Conservation (phyloP, 2,888 invertebrate genomes). For the Sialis fuliginosa region DNA sequence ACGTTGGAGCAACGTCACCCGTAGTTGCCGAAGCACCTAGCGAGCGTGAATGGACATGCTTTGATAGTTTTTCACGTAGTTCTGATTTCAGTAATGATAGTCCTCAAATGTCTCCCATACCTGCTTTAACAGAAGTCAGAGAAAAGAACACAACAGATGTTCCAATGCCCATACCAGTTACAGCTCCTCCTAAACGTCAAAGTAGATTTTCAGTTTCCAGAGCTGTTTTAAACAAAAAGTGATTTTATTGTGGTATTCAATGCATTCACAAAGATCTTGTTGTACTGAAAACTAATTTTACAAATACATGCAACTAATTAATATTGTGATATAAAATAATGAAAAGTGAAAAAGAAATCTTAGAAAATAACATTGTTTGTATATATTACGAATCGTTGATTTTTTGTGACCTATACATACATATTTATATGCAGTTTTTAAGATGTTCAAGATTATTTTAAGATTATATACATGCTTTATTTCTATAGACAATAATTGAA, state of each 20-base stretch:
- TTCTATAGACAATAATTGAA: too few species aligned
- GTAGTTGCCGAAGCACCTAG: neutral
- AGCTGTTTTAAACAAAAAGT: conserved; percentile 1
- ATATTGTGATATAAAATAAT: too few species aligned
- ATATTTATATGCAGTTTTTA: too few species aligned
- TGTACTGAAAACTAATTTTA: too few species aligned
- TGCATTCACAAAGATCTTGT: too few species aligned
- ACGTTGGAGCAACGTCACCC: neutral
- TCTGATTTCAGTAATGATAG: conserved; percentile 2
- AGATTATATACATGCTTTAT: too few species aligned
- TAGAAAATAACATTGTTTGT: too few species aligned
- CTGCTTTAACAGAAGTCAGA: conserved; percentile 1
- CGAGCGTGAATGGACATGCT: conserved; percentile 1
- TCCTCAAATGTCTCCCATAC: neutral
- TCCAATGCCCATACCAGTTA: neutral
- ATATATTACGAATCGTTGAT: too few species aligned
- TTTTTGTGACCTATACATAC: too few species aligned
- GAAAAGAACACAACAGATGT: neutral
- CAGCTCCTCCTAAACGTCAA: conserved; percentile 1
- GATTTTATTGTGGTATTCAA: neutral
- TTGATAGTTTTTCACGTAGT: conserved; percentile 2
- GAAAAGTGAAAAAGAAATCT: too few species aligned
- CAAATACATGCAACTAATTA: too few species aligned
- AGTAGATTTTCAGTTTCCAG: conserved; percentile 4
- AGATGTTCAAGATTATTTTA: too few species aligned